These are phyloP conservation scores for Orthosia gothica DNA, from an alignment of 2,888 invertebrate species.

Conservation along the genomic window DNA sequence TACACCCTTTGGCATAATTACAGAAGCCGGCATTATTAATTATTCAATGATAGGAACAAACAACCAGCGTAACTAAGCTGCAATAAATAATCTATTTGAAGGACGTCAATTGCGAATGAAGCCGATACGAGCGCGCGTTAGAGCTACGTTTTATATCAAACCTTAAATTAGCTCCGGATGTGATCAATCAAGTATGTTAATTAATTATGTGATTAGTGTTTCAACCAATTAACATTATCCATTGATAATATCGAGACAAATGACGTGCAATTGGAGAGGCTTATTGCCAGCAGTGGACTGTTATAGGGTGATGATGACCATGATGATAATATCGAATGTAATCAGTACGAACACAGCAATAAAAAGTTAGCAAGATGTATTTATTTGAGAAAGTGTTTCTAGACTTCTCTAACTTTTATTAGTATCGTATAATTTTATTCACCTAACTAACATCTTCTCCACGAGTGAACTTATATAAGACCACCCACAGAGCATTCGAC, in stretches of 20 bases:
- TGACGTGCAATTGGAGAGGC: too few species aligned
- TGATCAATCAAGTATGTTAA: neutral
- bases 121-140: too few species aligned
- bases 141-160: neutral
- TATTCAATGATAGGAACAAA: too few species aligned
- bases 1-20: too few species aligned
- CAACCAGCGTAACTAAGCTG: too few species aligned
- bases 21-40: too few species aligned
- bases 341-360: neutral
- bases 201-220: neutral
- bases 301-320: too few species aligned
- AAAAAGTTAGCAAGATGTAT: neutral
- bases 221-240: neutral
- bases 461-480: slow-evolving; percentile 16
- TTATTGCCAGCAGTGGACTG: too few species aligned
- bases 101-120: too few species aligned
- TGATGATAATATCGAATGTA: neutral
- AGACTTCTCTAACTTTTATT: too few species aligned
- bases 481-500: slow-evolving; percentile 14
- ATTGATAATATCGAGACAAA: neutral
- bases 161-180: neutral
- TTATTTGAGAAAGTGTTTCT: neutral
- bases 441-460: slow-evolving; percentile 16
- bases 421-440: slow-evolving; percentile 4
- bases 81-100: too few species aligned